Evolutionary conservation across 2,113 vertebrate species (phyloP), one percentile per base, ranked within the genome.

Genomic region (Chunga burmeisteri): DNA sequence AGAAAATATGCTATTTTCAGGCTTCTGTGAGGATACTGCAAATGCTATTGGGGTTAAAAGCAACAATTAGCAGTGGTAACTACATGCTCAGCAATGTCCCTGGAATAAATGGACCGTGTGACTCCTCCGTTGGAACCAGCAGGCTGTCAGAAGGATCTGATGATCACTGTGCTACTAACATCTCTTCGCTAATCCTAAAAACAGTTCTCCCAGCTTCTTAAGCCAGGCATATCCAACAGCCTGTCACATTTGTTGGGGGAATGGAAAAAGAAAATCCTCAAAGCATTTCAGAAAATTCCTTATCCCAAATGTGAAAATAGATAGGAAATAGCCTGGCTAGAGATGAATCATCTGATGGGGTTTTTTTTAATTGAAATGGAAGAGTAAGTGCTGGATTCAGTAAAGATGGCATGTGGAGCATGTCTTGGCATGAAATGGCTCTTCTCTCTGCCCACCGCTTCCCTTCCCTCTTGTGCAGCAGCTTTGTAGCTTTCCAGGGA

Each of bases 401-500:
- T 42, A 18, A 80, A 73, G 89, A 71, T 90, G 84, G 91, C 96
- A 94, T 82, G 84, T 78, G 93, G 94, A 94, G 90, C 87, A 86
- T 15, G 87, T 38, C 93, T 93, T 97, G 95, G 93, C 94, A 93
- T 36, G 53, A 66, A 94, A 86, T 3, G 18, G 50, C 58, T 82
- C 83, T 88, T 34, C 58, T 66, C 73, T 81, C 81, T 96, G 74
- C 93, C 93, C 90, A 88, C 49, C 0, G 21, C 83, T 50, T 91
- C 87, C 50, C 73, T 83, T 83, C 81, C 84, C 81, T 94, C 84
- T 17, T 4, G 72, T 68, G 84, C 84, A 89, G 89, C 77, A 74
- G 95, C 96, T 92, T 32, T 86, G 93, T 3, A 62, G 93, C 96
- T 95, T 97, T 97, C 96, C 93, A 96, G 94, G 94, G 93, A 96